Conservation (phyloP, 2,888 invertebrate species). For the Drosophila yooni region DNA sequence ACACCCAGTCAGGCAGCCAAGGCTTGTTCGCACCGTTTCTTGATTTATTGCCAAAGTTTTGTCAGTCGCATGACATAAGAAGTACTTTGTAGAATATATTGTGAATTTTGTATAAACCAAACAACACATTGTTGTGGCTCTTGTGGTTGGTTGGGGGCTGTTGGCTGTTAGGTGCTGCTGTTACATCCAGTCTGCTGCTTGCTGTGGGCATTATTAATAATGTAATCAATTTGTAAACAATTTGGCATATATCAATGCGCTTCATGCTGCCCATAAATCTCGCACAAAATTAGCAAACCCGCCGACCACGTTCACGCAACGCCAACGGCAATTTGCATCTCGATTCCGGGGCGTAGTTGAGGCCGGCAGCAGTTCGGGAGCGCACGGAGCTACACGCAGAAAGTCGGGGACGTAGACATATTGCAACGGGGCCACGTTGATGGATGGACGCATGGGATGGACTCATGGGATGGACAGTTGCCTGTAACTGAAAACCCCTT, state of each 20-base stretch:
- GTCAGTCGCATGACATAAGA: constrained; percentile 76
- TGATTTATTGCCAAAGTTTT: constrained; percentile 79
- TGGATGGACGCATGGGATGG: constrained; percentile 69
- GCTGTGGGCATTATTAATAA: constrained; percentile 75
- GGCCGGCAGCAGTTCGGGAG: background rate
- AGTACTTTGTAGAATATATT: constrained; percentile 70
- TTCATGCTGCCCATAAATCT: constrained; percentile 76
- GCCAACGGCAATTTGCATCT: constrained; percentile 60
- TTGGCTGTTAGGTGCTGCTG: constrained; percentile 2
- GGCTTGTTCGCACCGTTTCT: constrained; percentile 58
- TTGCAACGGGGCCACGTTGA: constrained; percentile 66
- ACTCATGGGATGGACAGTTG: constrained; percentile 63
- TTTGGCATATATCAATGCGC: constrained; percentile 78
- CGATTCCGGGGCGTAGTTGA: constrained; percentile 14
- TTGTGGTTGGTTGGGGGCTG: background rate
- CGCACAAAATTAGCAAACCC: constrained; percentile 65
- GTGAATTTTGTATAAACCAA: constrained; percentile 62
- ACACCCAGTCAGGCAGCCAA: constrained; percentile 1
- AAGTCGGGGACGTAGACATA: constrained; percentile 59
- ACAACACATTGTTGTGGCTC: constrained; percentile 29
- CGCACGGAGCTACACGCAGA: constrained; percentile 34
- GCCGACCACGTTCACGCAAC: constrained; percentile 46
- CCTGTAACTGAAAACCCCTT: constrained; percentile 38
- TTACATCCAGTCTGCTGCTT: constrained; percentile 4
- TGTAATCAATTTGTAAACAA: constrained; percentile 80